Percentiles rank a stretch among this genome's conserved stretches.
These are phyloP conservation scores for Sander vitreus DNA, from an alignment of 2,113 vertebrate species.

Conservation along the genomic window DNA sequence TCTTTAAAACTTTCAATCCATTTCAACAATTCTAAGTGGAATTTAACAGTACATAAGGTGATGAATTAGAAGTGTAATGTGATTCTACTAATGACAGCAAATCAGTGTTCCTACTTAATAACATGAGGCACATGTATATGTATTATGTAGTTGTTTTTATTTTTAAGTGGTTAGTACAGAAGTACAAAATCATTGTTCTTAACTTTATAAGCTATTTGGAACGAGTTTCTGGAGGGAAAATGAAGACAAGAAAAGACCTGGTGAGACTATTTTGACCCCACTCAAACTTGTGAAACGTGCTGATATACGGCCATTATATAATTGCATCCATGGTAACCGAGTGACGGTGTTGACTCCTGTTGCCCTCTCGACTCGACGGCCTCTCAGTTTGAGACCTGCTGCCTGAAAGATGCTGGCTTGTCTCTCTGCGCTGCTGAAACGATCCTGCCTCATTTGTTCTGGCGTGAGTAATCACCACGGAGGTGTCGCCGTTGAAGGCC, in stretches of 20 bases:
- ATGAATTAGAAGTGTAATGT: not conserved
- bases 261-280: not conserved
- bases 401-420: conserved; percentile 44
- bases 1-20: not conserved
- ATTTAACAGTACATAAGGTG: not conserved
- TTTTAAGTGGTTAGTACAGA: too few species aligned
- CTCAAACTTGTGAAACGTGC: conserved; percentile 13
- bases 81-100: not conserved
- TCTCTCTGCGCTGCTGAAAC: conserved; percentile 46
- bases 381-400: conserved; percentile 43
- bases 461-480: conserved; percentile 15
- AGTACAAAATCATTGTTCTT: not conserved
- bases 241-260: too few species aligned
- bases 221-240: not conserved
- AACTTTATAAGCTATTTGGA: not conserved
- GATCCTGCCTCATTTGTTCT: conserved; percentile 48
- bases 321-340: conserved; percentile 6
- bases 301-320: conserved; percentile 25
- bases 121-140: not conserved
- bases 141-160: not conserved
- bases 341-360: conserved; percentile 27
- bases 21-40: not conserved
- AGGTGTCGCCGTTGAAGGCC: not conserved
- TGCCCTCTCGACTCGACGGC: conserved; percentile 55
- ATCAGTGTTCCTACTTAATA: not conserved